Evolutionary conservation across 2,888 invertebrate genomes (phyloP).

Genomic region (Polymixis lichenea): DNA sequence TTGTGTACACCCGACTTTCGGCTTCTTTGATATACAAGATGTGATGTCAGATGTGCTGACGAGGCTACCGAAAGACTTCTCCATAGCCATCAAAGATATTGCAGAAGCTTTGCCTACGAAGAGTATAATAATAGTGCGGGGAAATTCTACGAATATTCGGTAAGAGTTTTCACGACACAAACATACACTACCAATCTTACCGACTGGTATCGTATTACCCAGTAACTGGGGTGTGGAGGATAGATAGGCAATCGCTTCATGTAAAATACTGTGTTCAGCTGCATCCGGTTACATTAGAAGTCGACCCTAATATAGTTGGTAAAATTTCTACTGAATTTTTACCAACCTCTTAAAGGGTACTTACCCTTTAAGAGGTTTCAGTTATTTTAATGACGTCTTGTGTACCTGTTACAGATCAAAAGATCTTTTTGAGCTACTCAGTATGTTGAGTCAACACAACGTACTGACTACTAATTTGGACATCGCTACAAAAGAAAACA

Average conservation of each 20-base stretch:
- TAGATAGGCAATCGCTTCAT: too few species aligned
- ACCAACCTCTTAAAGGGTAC: too few species aligned
- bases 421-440: conserved; percentile 78
- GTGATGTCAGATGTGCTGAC: conserved; percentile 76
- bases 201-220: too few species aligned
- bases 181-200: too few species aligned
- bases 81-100: conserved; percentile 85
- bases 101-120: conserved; percentile 82
- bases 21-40: conserved; percentile 80
- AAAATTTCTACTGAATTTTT: too few species aligned
- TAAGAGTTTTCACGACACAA: conserved; percentile 50
- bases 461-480: conserved; percentile 83
- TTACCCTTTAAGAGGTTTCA: neutral
- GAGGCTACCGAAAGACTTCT: conserved; percentile 79
- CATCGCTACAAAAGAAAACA: conserved; percentile 76
- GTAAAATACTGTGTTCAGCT: too few species aligned
- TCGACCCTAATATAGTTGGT: neutral
- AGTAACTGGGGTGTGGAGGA: too few species aligned
- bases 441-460: conserved; percentile 76
- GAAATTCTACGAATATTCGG: conserved; percentile 85
- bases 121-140: conserved; percentile 82
- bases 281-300: too few species aligned
- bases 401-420: conserved; percentile 70
- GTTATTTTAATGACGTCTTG: neutral
- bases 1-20: conserved; percentile 52